Conservation (phyloP, 2,113 vertebrate species). For the Pterocles burchelli region DNA sequence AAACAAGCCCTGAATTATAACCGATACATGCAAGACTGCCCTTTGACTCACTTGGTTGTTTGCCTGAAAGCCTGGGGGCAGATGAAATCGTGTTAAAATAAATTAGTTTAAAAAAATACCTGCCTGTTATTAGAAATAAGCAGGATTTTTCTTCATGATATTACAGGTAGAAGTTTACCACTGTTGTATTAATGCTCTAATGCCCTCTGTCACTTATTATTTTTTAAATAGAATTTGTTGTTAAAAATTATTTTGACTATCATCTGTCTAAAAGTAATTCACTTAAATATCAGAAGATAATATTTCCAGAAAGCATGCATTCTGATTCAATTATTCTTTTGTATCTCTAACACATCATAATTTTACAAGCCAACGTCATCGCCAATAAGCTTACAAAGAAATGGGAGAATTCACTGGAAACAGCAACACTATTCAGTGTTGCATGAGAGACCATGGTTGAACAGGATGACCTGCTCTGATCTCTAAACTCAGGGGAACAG, state of each 20-base stretch:
- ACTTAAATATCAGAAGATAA: background rate
- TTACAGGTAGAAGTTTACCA: background rate
- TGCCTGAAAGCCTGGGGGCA: background rate
- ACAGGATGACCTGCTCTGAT: background rate
- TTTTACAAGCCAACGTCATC: background rate
- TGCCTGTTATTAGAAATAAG: background rate
- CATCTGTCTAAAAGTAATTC: background rate
- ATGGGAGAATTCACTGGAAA: constrained; percentile 9
- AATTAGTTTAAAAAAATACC: background rate
- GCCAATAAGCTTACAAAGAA: constrained; percentile 14
- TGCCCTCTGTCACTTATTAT: background rate
- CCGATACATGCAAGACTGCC: background rate
- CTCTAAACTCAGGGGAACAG: background rate
- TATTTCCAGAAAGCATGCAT: constrained; percentile 7
- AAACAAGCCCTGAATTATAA: constrained; percentile 11
- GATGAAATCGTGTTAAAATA: background rate
- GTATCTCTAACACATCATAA: background rate
- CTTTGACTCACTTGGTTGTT: background rate
- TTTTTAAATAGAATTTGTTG: background rate
- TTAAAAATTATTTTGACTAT: background rate
- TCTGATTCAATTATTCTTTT: constrained; percentile 35
- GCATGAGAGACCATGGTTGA: background rate
- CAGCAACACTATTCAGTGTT: background rate
- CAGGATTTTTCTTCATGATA: background rate
- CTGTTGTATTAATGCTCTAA: background rate